A percentile compares a stretch with the other conserved stretches of the same genome.
Evolutionary conservation across 2,888 invertebrate genomes (phyloP).

Genomic region (Linnaemya tessellans): DNA sequence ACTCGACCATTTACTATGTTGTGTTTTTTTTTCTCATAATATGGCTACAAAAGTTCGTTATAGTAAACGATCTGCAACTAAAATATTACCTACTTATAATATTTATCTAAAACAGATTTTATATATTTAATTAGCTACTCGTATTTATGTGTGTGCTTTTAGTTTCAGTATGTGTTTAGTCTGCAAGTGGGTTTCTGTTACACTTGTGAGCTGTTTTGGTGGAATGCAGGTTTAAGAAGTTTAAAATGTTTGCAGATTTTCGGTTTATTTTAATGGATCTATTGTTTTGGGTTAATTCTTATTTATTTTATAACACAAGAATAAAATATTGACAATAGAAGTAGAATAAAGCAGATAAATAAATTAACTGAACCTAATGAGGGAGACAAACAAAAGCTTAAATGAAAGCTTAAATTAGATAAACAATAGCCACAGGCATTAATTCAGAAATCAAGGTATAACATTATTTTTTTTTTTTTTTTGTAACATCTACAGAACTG

Average conservation of each 20-base stretch:
- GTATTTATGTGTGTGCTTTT: background rate
- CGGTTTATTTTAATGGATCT: background rate
- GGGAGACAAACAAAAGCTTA: too few species aligned
- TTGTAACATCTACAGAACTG: too few species aligned
- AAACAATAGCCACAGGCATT: too few species aligned
- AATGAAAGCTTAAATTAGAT: too few species aligned
- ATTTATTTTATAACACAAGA: background rate
- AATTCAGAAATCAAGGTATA: too few species aligned
- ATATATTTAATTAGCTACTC: conserved; percentile 16
- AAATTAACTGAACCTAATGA: too few species aligned
- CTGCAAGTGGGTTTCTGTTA: conserved; percentile 26
- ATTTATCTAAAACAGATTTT: conserved; percentile 30
- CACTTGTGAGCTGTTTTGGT: background rate
- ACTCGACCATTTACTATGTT: background rate
- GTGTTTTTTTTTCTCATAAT: background rate
- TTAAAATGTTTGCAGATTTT: background rate
- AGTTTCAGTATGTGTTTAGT: background rate
- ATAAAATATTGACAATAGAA: too few species aligned
- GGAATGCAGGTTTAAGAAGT: background rate
- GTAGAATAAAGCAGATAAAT: too few species aligned
- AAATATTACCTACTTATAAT: conserved; percentile 21
- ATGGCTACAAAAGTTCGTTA: background rate
- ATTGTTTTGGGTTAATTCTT: background rate
- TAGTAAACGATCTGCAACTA: conserved; percentile 17
- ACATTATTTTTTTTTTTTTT: too few species aligned